These are phyloP conservation scores for Rhizomys pruinosus DNA, from an alignment of 2,113 vertebrate genomes.

Conservation along the genomic window DNA sequence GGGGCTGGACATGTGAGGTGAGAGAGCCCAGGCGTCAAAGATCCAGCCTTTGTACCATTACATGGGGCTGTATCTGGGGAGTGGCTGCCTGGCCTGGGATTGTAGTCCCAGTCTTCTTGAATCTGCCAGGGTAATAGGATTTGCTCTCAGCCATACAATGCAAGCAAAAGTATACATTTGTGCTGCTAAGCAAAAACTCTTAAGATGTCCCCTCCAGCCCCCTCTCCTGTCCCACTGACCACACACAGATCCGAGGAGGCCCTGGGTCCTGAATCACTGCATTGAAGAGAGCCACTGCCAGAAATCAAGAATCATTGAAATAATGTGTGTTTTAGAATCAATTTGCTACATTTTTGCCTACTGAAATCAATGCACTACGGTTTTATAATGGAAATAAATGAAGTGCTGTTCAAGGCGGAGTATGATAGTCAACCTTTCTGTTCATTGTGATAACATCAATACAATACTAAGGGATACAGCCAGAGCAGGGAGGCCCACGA, in stretches of 20 bases:
- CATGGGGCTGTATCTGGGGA: neutral
- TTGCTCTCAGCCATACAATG: neutral
- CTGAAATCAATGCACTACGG: neutral
- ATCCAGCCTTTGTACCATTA: neutral
- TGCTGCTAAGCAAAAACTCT: neutral
- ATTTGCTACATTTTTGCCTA: neutral
- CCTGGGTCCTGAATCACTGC: neutral
- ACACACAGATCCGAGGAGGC: rapidly evolving
- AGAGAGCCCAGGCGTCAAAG: neutral
- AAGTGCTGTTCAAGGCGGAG: neutral
- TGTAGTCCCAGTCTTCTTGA: neutral
- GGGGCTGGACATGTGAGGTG: rapidly evolving
- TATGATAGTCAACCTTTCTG: neutral
- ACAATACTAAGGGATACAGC: neutral
- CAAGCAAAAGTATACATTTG: rapidly evolving
- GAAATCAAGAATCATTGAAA: neutral
- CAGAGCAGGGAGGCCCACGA: neutral
- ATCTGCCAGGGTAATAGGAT: neutral
- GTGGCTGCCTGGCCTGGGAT: neutral
- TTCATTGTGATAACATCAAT: neutral
- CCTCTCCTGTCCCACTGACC: neutral
- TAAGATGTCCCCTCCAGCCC: neutral
- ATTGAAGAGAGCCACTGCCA: neutral
- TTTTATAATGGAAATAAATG: conserved; percentile 28
- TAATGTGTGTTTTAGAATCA: neutral